Evolutionary conservation across 2,888 invertebrate genomes (phyloP).

Genomic region (Ariolimax columbianus): DNA sequence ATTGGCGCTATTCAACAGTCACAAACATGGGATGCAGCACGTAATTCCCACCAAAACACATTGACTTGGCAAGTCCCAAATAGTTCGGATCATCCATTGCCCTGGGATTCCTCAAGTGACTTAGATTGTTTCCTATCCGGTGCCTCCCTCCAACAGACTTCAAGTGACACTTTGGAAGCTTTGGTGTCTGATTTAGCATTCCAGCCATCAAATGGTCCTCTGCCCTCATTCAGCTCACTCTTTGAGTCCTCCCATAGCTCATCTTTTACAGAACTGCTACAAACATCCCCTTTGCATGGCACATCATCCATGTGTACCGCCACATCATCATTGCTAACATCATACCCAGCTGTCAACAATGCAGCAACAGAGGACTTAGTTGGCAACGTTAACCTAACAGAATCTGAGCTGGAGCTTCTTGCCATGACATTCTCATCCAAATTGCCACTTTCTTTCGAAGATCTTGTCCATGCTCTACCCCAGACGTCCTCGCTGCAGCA

Average conservation of each 20-base stretch:
- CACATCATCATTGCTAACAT: slow-evolving; percentile 6
- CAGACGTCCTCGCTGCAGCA: slow-evolving; percentile 40
- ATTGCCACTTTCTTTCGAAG: slow-evolving; percentile 48
- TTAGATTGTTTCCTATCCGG: slow-evolving; percentile 47
- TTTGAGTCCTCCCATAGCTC: slow-evolving; percentile 36
- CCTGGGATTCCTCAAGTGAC: slow-evolving; percentile 33
- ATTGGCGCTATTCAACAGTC: slow-evolving; percentile 20
- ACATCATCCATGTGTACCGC: not conserved
- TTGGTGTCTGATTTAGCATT: slow-evolving; percentile 46
- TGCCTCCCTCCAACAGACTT: slow-evolving; percentile 40
- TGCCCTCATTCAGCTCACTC: slow-evolving; percentile 48
- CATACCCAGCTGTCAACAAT: slow-evolving; percentile 30
- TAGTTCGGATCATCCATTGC: not conserved
- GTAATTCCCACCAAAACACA: not conserved
- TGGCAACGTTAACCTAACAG: slow-evolving; percentile 39
- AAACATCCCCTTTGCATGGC: slow-evolving; percentile 20
- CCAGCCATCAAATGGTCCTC: slow-evolving; percentile 46
- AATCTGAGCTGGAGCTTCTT: slow-evolving; percentile 47
- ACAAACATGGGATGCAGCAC: not conserved
- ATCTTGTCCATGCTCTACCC: slow-evolving; percentile 45
- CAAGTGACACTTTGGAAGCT: slow-evolving; percentile 36
- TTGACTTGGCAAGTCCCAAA: slow-evolving; percentile 19
- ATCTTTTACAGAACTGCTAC: slow-evolving; percentile 41
- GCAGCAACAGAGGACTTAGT: slow-evolving; percentile 43
- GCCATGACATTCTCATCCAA: slow-evolving; percentile 50